Evolutionary conservation across 1,140 invertebrate species (phyloP).

Genomic region (Drosophila pectinifera): DNA sequence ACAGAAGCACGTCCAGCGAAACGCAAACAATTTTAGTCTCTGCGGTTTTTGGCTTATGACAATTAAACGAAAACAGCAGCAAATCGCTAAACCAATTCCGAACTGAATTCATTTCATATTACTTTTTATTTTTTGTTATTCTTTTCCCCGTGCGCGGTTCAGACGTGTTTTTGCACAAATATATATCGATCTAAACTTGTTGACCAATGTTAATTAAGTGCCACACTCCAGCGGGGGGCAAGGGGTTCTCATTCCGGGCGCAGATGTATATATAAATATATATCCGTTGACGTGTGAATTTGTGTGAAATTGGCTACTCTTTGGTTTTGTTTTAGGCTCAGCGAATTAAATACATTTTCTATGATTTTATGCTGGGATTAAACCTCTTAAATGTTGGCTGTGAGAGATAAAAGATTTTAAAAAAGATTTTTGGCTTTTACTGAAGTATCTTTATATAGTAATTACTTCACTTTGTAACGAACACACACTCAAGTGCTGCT

Average conservation of each 20-base stretch:
- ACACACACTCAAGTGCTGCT: too few species aligned
- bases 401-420: neutral
- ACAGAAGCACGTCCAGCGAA: slow-evolving; percentile 27
- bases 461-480: too few species aligned
- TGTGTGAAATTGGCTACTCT: slow-evolving; percentile 13
- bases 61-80: slow-evolving; percentile 46
- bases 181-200: slow-evolving; percentile 59
- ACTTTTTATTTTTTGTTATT: slow-evolving; percentile 35
- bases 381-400: neutral
- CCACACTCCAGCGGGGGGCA: neutral
- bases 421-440: neutral
- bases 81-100: slow-evolving; percentile 49
- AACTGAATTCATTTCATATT: slow-evolving; percentile 43
- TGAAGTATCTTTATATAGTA: too few species aligned
- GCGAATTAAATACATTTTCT: slow-evolving; percentile 13
- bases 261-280: neutral
- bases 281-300: slow-evolving; percentile 42
- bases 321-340: slow-evolving; percentile 21
- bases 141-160: slow-evolving; percentile 4
- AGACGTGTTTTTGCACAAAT: slow-evolving; percentile 58
- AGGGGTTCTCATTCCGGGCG: neutral
- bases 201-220: slow-evolving; percentile 72
- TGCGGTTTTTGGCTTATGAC: slow-evolving; percentile 62
- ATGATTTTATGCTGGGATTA: slow-evolving; percentile 11
- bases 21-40: slow-evolving; percentile 43